Base-by-base conservation (phyloP, 1,140 invertebrate species). In the Anastatus disparis region DNA sequence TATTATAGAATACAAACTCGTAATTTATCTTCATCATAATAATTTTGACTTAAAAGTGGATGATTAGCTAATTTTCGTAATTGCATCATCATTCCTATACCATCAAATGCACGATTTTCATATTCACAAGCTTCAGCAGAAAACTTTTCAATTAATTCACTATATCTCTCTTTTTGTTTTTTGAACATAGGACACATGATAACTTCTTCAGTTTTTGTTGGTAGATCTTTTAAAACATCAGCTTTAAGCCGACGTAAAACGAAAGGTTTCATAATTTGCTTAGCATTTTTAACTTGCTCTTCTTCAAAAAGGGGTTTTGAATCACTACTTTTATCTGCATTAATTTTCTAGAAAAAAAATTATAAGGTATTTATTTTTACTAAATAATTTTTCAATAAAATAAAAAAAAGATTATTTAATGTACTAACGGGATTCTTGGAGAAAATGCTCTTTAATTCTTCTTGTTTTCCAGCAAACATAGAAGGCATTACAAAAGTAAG, bases 401-500 rank as follows among this genome's bases (percentile, higher is more conserved):
- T 44, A 46, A 62, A 26, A 10, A 46, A 44, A 38, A 52, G 2
- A 24, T 35, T 27, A 29, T 15, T 50, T 31, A 10, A n/a, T n/a
- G n/a, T 12, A 88, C 88, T 87, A 79, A 91, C 90, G 10, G 87
- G 78, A 81, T 89, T 92, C 73, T 90, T 93, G 53, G 91, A 89
- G 84, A 99, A 98, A 61, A 98, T 88, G 75, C 90, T 92, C 78
- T 96, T 96, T 1, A 98, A 88, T 76, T 96, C 93, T 4, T 94
- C 92, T 53, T 93, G 93, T 83, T 96, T 97, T 6, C 92, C 91
- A 44, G 91, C 90, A 87, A 99, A 98, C 80, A 99, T 92, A 69
- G 96, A 90, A 1, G 97, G 96, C 95, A 98, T 98, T 8, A 97
- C 94, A 85, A 99, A 99, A 76, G 95, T 93, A 8, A 99, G 86